Evolutionary conservation across 92 coral and sea anemone species (phyloP).

Genomic region (Metridium senile): DNA sequence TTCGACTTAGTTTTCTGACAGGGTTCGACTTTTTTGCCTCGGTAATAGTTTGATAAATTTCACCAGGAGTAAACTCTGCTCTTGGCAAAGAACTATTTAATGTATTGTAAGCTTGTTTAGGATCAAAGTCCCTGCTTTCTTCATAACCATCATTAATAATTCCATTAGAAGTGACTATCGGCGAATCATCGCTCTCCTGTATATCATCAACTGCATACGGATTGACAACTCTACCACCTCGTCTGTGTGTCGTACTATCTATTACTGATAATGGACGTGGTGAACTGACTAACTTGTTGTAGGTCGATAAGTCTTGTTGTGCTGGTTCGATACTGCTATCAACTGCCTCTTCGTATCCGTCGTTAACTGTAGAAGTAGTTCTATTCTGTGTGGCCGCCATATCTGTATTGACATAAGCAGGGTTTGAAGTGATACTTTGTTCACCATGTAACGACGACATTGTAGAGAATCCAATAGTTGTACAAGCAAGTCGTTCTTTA

Average conservation of each 20-base stretch:
- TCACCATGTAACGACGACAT: neutral
- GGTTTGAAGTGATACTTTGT: neutral
- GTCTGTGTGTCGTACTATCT: conserved; percentile 1
- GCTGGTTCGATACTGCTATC: neutral
- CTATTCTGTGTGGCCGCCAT: neutral
- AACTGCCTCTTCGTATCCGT: conserved; percentile 16
- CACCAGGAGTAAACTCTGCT: neutral
- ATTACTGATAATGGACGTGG: conserved; percentile 23
- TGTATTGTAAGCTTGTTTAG: neutral
- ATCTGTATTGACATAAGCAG: conserved; percentile 2
- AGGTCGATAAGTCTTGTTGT: conserved; percentile 14
- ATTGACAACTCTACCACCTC: conserved; percentile 15
- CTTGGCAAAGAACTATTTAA: neutral
- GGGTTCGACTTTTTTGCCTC: conserved; percentile 1
- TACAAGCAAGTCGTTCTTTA: neutral
- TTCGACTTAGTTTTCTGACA: conserved; percentile 3
- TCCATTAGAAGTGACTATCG: neutral
- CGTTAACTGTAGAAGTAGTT: neutral
- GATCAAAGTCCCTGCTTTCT: conserved; percentile 7
- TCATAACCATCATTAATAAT: conserved; percentile 22
- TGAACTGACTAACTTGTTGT: conserved; percentile 13
- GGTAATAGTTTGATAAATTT: conserved; percentile 25
- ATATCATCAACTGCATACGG: conserved; percentile 28
- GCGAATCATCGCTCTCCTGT: neutral
- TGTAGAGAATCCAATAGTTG: neutral